A percentile compares a stretch with the other conserved stretches of the same genome.
Conservation (phyloP, 2,888 invertebrate genomes). For the Hypomecis punctinalis region DNA sequence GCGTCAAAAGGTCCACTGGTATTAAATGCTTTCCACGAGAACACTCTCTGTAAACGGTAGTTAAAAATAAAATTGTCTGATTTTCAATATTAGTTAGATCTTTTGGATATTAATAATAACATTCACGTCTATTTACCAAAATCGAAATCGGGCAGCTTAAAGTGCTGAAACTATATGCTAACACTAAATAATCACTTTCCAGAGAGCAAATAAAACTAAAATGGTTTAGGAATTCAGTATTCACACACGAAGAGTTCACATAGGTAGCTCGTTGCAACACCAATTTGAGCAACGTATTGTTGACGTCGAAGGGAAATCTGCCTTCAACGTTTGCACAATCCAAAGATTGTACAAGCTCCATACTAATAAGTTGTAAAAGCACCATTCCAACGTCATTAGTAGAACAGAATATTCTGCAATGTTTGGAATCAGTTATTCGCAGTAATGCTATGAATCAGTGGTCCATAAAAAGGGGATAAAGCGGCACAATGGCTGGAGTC, state of each 20-base stretch:
- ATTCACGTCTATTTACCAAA: too few species aligned
- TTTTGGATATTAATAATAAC: too few species aligned
- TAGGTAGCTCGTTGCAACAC: slow-evolving; percentile 69
- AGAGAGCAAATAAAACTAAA: not conserved
- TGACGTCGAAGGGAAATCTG: slow-evolving; percentile 78
- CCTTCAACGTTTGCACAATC: slow-evolving; percentile 68
- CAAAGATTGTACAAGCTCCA: slow-evolving; percentile 67
- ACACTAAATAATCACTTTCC: slow-evolving; percentile 34
- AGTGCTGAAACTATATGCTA: not conserved
- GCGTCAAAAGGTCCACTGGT: not conserved
- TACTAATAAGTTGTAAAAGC: slow-evolving; percentile 64
- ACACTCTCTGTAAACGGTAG: too few species aligned
- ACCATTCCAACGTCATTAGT: slow-evolving; percentile 52
- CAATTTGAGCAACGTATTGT: slow-evolving; percentile 74
- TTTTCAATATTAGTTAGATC: too few species aligned
- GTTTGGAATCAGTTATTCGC: slow-evolving; percentile 43
- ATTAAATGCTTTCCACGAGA: too few species aligned
- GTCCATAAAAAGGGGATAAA: slow-evolving; percentile 44
- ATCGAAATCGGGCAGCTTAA: too few species aligned
- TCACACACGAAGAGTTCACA: slow-evolving; percentile 67
- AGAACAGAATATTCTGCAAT: slow-evolving; percentile 41
- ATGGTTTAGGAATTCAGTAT: slow-evolving; percentile 25
- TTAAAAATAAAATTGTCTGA: too few species aligned
- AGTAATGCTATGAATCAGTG: slow-evolving; percentile 36
- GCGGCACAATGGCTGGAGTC: slow-evolving; percentile 46